Conservation (phyloP, 2,888 invertebrate species). For the Epistrophella euchroma region DNA sequence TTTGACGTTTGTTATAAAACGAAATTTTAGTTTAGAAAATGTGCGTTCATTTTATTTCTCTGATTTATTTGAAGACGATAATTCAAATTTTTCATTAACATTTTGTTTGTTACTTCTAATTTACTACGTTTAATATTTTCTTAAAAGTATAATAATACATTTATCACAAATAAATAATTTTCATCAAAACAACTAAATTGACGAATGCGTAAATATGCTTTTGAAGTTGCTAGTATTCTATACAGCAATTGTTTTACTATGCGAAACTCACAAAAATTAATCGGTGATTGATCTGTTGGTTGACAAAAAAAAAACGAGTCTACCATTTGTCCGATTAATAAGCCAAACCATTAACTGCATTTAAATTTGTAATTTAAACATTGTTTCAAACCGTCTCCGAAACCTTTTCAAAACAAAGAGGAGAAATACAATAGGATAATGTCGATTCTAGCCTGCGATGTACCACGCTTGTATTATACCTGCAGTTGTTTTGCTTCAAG, state of each 20-base stretch:
- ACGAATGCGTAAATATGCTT: not conserved
- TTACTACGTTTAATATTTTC: not conserved
- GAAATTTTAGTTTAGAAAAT: conserved; percentile 34
- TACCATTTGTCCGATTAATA: not conserved
- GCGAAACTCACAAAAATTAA: not conserved
- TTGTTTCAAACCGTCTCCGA: not conserved
- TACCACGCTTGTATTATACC: too few species aligned
- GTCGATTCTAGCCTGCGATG: too few species aligned
- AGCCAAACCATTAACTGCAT: not conserved
- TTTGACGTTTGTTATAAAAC: conserved; percentile 7
- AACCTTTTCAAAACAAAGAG: not conserved
- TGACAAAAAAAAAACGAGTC: not conserved
- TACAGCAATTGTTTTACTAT: not conserved
- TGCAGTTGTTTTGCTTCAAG: not conserved
- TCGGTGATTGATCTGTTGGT: not conserved
- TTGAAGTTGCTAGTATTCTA: not conserved
- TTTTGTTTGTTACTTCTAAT: not conserved
- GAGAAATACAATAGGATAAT: too few species aligned
- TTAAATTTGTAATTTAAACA: not conserved
- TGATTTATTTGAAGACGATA: conserved; percentile 2
- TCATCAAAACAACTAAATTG: not conserved
- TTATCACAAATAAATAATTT: conserved; percentile 13
- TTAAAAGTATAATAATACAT: conserved; percentile 8
- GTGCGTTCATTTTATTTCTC: conserved; percentile 50
- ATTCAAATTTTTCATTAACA: not conserved